Evolutionary conservation across 2,797 vertebrate genomes (phyloP).

Genomic region (Harpagifer antarcticus): DNA sequence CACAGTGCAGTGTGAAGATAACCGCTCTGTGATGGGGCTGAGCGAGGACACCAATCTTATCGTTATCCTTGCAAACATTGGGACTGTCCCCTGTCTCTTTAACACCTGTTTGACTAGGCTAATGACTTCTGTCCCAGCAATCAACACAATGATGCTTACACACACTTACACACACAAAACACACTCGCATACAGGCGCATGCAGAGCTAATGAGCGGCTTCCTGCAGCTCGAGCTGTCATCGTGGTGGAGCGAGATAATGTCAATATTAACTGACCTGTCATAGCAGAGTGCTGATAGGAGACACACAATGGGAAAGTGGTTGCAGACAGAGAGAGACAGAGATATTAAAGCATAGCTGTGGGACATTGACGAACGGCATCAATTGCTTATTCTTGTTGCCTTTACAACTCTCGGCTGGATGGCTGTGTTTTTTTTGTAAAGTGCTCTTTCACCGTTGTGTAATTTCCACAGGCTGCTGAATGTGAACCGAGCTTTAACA

Average conservation of each 20-base stretch:
- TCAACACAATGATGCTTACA: constrained; percentile 39
- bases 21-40: constrained; percentile 55
- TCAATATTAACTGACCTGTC: constrained; percentile 83
- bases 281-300: constrained; percentile 53
- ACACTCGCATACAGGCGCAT: constrained; percentile 28
- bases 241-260: constrained; percentile 69
- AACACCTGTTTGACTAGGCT: constrained; percentile 79
- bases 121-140: constrained; percentile 68
- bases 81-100: constrained; percentile 64
- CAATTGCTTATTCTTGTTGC: constrained; percentile 50
- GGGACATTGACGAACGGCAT: constrained; percentile 49
- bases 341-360: constrained; percentile 49
- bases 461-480: constrained; percentile 49
- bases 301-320: constrained; percentile 57
- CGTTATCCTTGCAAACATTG: constrained; percentile 67
- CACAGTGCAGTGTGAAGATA: constrained; percentile 19
- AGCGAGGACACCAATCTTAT: constrained; percentile 65
- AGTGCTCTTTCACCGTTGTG: constrained; percentile 34
- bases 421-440: constrained; percentile 14
- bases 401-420: constrained; percentile 20
- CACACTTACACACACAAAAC: neutral
- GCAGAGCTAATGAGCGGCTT: constrained; percentile 75
- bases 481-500: constrained; percentile 41
- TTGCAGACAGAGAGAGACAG: constrained; percentile 30
- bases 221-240: constrained; percentile 75